Conservation (phyloP, 2,888 invertebrate genomes). For the Unio pictorum region DNA sequence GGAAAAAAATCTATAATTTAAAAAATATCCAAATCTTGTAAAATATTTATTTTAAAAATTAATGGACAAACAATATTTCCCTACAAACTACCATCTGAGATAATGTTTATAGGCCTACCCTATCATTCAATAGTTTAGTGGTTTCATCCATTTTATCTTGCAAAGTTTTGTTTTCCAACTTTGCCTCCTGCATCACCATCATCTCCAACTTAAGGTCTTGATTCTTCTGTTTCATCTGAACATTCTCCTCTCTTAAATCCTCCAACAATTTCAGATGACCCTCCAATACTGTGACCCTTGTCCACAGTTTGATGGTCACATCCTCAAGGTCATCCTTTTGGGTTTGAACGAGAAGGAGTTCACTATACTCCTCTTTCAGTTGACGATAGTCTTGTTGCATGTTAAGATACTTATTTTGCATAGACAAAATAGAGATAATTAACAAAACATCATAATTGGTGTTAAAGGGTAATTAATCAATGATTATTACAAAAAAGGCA, state of each 20-base stretch:
- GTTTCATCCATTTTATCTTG: slow-evolving; percentile 46
- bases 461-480: no score
- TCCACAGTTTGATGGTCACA: slow-evolving; percentile 28
- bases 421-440: no score
- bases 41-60: not conserved
- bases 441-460: no score
- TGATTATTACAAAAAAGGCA: no score
- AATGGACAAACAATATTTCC: not conserved
- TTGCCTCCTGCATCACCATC: slow-evolving; percentile 33
- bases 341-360: no score
- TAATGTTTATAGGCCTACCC: slow-evolving; percentile 40
- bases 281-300: slow-evolving; percentile 30
- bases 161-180: slow-evolving; percentile 41
- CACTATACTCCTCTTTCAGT: no score
- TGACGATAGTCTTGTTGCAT: no score
- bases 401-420: no score
- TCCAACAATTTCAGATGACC: slow-evolving; percentile 28
- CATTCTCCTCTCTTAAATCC: slow-evolving; percentile 15
- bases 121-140: slow-evolving; percentile 44
- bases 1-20: no score
- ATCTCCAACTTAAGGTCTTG: slow-evolving; percentile 33
- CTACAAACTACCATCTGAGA: not conserved
- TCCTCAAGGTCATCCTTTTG: slow-evolving; percentile 45
- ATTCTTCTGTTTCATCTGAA: slow-evolving; percentile 25
- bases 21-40: no score